Conservation (phyloP, 2,888 invertebrate genomes). For the Smittia sp. region DNA sequence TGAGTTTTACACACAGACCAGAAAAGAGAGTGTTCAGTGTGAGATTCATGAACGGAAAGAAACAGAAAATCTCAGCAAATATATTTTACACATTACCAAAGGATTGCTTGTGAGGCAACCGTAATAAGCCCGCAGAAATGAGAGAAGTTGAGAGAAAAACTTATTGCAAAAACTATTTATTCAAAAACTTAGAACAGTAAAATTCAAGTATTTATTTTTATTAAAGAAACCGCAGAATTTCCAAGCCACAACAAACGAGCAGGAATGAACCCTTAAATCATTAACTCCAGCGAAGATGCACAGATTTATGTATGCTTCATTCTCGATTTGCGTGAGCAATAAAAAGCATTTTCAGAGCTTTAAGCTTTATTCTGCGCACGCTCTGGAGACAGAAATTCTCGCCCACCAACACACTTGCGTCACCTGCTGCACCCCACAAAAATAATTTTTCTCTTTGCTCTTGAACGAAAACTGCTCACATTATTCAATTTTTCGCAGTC, state of each 20-base stretch:
- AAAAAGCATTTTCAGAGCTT: slow-evolving; percentile 8
- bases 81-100: not conserved
- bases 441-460: not conserved
- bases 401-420: slow-evolving; percentile 38
- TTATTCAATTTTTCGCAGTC: slow-evolving; percentile 39
- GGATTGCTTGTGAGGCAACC: not conserved
- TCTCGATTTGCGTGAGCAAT: not conserved
- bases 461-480: not conserved
- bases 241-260: not conserved
- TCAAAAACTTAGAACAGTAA: not conserved
- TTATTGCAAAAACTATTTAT: not conserved
- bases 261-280: not conserved
- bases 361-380: slow-evolving; percentile 18
- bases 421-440: slow-evolving; percentile 38
- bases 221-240: not conserved
- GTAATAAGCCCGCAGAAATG: not conserved
- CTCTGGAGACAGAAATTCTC: not conserved
- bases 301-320: slow-evolving; percentile 8
- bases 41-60: slow-evolving; percentile 1
- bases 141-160: not conserved
- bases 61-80: slow-evolving; percentile 26
- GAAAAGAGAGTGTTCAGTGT: not conserved
- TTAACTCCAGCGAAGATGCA: not conserved
- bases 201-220: not conserved
- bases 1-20: not conserved